These are phyloP conservation scores for Forbesichthys papilliferus DNA, from an alignment of 2,113 vertebrate genomes.

Conservation along the genomic window DNA sequence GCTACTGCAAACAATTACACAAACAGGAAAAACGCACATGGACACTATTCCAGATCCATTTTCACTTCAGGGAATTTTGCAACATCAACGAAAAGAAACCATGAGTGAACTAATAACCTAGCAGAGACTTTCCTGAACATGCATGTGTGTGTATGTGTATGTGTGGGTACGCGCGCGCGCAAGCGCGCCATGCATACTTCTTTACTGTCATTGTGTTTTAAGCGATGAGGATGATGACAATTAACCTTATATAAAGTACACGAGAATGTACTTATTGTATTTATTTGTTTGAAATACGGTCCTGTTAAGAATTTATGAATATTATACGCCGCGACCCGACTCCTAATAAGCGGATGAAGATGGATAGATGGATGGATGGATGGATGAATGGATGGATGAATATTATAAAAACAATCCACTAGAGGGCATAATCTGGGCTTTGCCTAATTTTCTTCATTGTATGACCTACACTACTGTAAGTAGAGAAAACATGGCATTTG, in stretches of 20 bases:
- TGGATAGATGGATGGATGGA: no score
- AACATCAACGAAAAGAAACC: conserved; percentile 49
- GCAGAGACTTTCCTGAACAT: conserved; percentile 50
- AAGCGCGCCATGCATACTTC: no score
- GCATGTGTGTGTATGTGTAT: conserved; percentile 44
- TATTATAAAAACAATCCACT: conserved; percentile 41
- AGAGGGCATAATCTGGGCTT: conserved; percentile 62
- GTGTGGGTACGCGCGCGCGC: conserved; percentile 30
- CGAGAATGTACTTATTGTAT: no score
- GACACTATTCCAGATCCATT: conserved; percentile 31
- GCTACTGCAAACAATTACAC: no score
- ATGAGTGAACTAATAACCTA: conserved; percentile 50
- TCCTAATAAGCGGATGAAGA: no score
- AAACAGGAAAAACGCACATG: not conserved
- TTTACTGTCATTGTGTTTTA: not conserved
- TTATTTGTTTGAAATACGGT: no score
- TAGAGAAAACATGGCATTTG: conserved; percentile 5
- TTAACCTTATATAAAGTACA: conserved; percentile 14
- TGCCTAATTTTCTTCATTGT: conserved; percentile 33
- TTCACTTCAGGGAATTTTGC: conserved; percentile 56
- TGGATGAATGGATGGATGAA: no score
- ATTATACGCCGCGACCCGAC: no score
- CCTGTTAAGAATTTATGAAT: no score
- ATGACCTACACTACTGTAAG: conserved; percentile 57
- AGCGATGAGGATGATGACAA: conserved; percentile 8